phyloP scores from a whole-genome alignment of 1,140 invertebrate genomes.

The Asobara japonica region DNA sequence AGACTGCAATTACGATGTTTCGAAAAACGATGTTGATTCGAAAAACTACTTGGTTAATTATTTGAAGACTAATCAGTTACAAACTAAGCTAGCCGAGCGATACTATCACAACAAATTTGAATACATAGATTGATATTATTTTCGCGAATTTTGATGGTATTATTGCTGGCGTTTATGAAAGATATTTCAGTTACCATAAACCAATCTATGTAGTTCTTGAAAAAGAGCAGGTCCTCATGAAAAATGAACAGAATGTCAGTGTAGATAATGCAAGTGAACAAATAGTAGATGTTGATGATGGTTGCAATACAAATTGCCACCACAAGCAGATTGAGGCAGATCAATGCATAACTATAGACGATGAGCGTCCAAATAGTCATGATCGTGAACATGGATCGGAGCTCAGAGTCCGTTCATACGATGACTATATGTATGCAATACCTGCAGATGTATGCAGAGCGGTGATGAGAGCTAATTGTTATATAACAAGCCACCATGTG shows the following conservation, averaged over 20 bases:
- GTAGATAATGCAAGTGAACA: too few species aligned
- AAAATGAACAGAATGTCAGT: neutral
- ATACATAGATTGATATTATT: slow-evolving; percentile 5
- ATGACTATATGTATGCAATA: too few species aligned
- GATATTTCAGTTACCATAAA: slow-evolving; percentile 7
- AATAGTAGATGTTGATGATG: too few species aligned
- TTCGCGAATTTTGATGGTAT: neutral
- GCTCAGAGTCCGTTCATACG: too few species aligned
- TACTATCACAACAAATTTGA: neutral
- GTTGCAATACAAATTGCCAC: too few species aligned
- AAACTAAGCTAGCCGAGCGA: neutral
- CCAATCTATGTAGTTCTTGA: neutral
- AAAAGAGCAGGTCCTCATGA: neutral
- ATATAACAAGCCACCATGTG: neutral
- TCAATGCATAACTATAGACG: too few species aligned
- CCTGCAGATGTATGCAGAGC: too few species aligned
- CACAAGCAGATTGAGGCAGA: too few species aligned
- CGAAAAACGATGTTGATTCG: neutral
- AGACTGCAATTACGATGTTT: neutral
- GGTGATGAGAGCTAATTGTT: neutral
- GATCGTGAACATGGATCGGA: too few species aligned
- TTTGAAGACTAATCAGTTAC: neutral
- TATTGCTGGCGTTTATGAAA: slow-evolving; percentile 6
- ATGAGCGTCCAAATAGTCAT: too few species aligned
- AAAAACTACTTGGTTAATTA: neutral